Evolutionary conservation across 2,888 invertebrate species (phyloP).

Genomic region (Sesamia inferens): DNA sequence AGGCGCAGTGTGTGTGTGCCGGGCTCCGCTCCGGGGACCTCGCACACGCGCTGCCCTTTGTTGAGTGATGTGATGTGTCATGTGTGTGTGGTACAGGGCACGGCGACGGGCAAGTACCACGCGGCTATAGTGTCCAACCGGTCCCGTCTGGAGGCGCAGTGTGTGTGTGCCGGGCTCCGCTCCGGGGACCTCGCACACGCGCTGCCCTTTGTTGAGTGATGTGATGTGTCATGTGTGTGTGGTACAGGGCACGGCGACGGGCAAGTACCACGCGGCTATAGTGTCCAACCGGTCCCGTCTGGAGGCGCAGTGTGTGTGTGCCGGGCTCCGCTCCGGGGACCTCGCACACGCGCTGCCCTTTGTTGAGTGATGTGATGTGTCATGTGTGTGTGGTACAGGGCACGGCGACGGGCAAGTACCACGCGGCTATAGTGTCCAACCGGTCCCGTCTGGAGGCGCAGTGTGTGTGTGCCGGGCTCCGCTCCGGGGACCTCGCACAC

Average conservation of each 20-base stretch:
- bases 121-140: constrained; percentile 94
- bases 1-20: constrained; percentile 90
- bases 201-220: too few relatives aligned
- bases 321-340: constrained; percentile 94
- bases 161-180: constrained; percentile 91
- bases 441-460: constrained; percentile 91
- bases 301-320: constrained; percentile 91
- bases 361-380: too few relatives aligned
- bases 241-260: constrained; percentile 94
- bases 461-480: constrained; percentile 91
- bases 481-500: constrained; percentile 95
- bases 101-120: constrained; percentile 96
- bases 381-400: constrained; percentile 90
- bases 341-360: constrained; percentile 96
- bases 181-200: constrained; percentile 96
- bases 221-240: too few relatives aligned
- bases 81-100: constrained; percentile 90
- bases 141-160: constrained; percentile 91
- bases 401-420: constrained; percentile 96
- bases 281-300: constrained; percentile 93
- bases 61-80: too few relatives aligned
- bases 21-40: constrained; percentile 95
- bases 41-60: constrained; percentile 95
- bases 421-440: constrained; percentile 95
- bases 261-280: constrained; percentile 96